A percentile compares a stretch with the other conserved stretches of the same genome.
Evolutionary conservation across 2,888 invertebrate species (phyloP).

Genomic region (Chrysotoxum bicinctum): DNA sequence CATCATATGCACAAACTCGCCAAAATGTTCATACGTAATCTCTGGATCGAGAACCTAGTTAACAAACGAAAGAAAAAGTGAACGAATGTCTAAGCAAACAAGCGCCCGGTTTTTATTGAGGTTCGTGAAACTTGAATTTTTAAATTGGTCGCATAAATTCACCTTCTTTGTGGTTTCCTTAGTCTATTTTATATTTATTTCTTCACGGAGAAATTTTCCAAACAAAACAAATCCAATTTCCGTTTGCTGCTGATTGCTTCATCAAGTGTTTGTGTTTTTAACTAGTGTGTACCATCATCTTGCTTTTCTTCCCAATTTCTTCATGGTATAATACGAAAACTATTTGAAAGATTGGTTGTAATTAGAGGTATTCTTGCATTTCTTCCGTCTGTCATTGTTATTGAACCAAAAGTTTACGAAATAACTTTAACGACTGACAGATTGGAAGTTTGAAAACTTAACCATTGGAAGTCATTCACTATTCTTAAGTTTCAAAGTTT

Average conservation of each 20-base stretch:
- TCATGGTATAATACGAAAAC: slow-evolving; percentile 5
- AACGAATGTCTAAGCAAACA: too few relatives aligned
- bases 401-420: not conserved
- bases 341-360: slow-evolving; percentile 26
- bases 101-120: too few relatives aligned
- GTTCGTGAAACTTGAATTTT: too few relatives aligned
- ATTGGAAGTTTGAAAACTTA: not conserved
- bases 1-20: too few relatives aligned
- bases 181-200: not conserved
- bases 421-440: not conserved
- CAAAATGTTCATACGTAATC: too few relatives aligned
- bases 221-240: slow-evolving; percentile 51
- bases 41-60: too few relatives aligned
- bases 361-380: not conserved
- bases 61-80: too few relatives aligned
- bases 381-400: not conserved
- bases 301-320: not conserved
- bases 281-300: not conserved
- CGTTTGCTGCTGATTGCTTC: slow-evolving; percentile 51
- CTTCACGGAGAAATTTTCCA: not conserved
- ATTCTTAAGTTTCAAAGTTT: not conserved
- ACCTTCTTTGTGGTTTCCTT: not conserved
- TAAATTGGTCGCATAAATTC: not conserved
- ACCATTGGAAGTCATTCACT: not conserved
- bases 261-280: slow-evolving; percentile 25